Evolutionary conservation across 2,888 invertebrate genomes (phyloP).

Genomic region (Thymelicus acteon): DNA sequence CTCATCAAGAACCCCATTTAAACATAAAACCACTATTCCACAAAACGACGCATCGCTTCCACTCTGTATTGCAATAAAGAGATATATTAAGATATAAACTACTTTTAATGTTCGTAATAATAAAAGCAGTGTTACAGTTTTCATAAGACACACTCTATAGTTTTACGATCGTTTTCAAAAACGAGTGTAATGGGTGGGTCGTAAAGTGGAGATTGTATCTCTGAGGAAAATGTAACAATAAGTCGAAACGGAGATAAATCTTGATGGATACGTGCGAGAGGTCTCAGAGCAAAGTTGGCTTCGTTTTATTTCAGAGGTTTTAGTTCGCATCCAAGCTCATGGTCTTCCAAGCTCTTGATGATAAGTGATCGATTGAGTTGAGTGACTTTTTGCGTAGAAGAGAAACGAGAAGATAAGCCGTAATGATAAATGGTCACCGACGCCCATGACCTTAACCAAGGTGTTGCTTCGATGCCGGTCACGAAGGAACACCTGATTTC

Average conservation of each 20-base stretch:
- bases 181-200: constrained; percentile 31
- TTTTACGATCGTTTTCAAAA: constrained; percentile 32
- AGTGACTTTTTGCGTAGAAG: too few relatives aligned
- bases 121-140: constrained; percentile 36
- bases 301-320: constrained; percentile 10
- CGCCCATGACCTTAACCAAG: too few relatives aligned
- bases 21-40: neutral
- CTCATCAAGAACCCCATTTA: neutral
- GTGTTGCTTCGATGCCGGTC: too few relatives aligned
- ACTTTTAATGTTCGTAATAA: constrained; percentile 25
- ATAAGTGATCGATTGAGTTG: too few relatives aligned
- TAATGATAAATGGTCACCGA: too few relatives aligned
- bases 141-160: constrained; percentile 22
- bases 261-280: constrained; percentile 31
- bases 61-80: constrained; percentile 29
- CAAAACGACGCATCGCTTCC: constrained; percentile 15
- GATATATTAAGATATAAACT: constrained; percentile 20
- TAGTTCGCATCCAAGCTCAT: neutral
- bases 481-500: too few relatives aligned
- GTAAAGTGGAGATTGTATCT: constrained; percentile 32
- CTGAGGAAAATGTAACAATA: constrained; percentile 33
- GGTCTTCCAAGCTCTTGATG: too few relatives aligned
- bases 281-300: constrained; percentile 12
- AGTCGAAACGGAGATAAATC: constrained; percentile 31
- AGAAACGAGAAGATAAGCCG: too few relatives aligned